Evolutionary conservation across 2,888 invertebrate species (phyloP), one percentile per base, ranked within the genome.

Genomic region (Sussaba pulchella): DNA sequence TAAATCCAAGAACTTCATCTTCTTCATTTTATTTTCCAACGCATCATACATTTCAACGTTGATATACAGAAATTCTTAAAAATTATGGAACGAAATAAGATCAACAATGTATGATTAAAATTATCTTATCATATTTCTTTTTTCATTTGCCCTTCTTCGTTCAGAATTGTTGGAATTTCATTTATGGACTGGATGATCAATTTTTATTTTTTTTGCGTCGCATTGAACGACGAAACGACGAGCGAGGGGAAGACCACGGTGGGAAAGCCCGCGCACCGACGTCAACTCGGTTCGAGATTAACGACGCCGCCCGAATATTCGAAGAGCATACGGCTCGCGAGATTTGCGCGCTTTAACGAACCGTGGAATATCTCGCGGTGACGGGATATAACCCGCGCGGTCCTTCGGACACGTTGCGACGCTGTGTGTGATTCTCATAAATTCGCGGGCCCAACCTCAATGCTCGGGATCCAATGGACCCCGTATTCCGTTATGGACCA

Each of bases 331-430:
- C n/a, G 64, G 61, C 61, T 52, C 57, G 57, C 47, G 71, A 78
- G 78, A 84, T 84, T 83, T 83, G 83, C 83, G 74, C 72, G 77
- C 70, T 64, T 84, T 84, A 83, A 83, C 83, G 84, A 84, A 84
- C 59, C 81, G 72, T 82, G 77, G 83, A 84, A 81, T 84, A 82
- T 81, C 64, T 70, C 70, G 63, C 39, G 59, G 73, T 82, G 73
- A 79, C 79, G 81, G 52, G 54, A 64, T 54, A 54, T 54, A 54
- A 67, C 26, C 71, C 61, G 41, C 63, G 67, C 47, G 45, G 45
- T 57, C 63, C 26, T 63, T 54, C 54, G 54, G 52, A 64, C 66
- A 43, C 43, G 41, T 24, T 19, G 57, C 12, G 17, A 47, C 17
- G 54, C 54, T 43, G 54, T 17, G 31, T 31, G 31, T 6, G 45